phyloP scores from a whole-genome alignment of 2,797 vertebrate genomes.

The Phoeniculus purpureus region DNA sequence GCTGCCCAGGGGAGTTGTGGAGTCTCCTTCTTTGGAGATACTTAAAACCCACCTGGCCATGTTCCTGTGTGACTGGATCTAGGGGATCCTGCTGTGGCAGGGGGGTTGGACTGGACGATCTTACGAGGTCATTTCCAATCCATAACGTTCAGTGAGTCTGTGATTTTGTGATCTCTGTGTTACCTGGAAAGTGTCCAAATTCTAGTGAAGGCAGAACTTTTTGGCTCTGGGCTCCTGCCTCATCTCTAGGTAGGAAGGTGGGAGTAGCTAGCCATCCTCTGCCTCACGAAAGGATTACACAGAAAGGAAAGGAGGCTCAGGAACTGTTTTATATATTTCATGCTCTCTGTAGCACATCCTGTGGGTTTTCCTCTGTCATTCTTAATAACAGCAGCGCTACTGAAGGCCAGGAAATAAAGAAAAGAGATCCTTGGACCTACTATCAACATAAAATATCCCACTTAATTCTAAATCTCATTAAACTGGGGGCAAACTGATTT shows the following conservation, averaged over 20 bases:
- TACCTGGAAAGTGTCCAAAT: neutral
- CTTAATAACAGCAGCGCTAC: neutral
- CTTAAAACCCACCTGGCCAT: too few species aligned
- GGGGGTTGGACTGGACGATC: too few species aligned
- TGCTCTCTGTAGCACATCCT: neutral
- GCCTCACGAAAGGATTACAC: neutral
- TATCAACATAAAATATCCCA: neutral
- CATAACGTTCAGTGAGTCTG: too few species aligned
- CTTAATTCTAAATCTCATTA: neutral
- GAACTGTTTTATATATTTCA: neutral
- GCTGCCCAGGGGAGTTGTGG: too few species aligned
- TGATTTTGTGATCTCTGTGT: neutral
- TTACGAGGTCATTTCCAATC: too few species aligned
- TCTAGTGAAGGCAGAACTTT: neutral
- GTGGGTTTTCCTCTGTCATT: neutral
- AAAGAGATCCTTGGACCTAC: neutral
- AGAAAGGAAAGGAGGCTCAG: neutral
- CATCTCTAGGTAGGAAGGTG: neutral
- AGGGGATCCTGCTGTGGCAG: too few species aligned
- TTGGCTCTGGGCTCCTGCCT: neutral
- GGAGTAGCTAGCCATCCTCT: neutral
- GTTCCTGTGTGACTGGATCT: too few species aligned
- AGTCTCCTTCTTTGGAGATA: too few species aligned
- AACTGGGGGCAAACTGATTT: neutral
- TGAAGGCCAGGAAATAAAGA: neutral